Percentiles rank a stretch among this genome's conserved stretches.
Conservation (phyloP, 2,113 vertebrate species). For the Macquaria australasica region DNA sequence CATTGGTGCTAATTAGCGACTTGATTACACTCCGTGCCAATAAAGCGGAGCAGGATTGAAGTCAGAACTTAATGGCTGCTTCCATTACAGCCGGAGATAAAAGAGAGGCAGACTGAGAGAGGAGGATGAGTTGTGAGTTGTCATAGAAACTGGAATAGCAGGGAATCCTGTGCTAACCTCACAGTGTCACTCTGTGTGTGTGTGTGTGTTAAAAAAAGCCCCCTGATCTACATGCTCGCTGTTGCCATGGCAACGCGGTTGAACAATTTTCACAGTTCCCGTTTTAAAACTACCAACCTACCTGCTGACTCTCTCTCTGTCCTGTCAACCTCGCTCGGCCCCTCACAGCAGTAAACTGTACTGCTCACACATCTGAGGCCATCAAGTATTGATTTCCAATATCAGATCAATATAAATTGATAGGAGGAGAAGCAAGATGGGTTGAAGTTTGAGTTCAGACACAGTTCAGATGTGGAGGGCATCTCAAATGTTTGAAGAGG, state of each 20-base stretch:
- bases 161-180: constrained; percentile 83
- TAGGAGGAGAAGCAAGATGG: background rate
- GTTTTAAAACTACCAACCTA: constrained; percentile 52
- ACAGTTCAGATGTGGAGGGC: background rate
- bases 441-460: background rate
- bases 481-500: too few species aligned
- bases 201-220: constrained; percentile 68
- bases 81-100: constrained; percentile 52
- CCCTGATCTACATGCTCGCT: constrained; percentile 71
- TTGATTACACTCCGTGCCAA: constrained; percentile 26
- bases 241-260: constrained; percentile 75
- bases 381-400: background rate
- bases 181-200: constrained; percentile 65
- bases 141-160: constrained; percentile 82
- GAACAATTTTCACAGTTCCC: constrained; percentile 66
- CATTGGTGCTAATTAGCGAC: constrained; percentile 26
- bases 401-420: background rate
- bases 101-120: constrained; percentile 20
- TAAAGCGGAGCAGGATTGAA: constrained; percentile 3
- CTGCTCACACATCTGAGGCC: background rate
- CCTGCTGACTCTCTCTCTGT: constrained; percentile 52
- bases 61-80: constrained; percentile 53
- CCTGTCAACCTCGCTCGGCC: constrained; percentile 15
- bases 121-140: constrained; percentile 70
- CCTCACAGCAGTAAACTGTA: background rate